phyloP scores from a whole-genome alignment of 1,140 invertebrate species.

The Luehdorfia chinensis region DNA sequence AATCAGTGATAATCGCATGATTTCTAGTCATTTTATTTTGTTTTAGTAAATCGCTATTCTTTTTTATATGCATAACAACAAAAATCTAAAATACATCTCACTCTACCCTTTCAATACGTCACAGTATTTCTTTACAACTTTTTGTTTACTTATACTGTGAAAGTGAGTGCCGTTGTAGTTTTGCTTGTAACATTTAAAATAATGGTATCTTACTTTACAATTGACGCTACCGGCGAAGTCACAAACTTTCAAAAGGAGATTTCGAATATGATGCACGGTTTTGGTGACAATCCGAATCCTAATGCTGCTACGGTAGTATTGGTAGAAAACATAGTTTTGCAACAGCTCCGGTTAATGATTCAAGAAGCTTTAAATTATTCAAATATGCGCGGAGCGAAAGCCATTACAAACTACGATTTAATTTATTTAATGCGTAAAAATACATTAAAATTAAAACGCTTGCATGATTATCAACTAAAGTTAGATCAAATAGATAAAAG shows the following conservation, averaged over 20 bases:
- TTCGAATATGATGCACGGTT: conserved; percentile 84
- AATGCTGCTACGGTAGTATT: conserved; percentile 81
- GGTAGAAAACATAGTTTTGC: conserved; percentile 82
- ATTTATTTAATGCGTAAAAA: conserved; percentile 83
- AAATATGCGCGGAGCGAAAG: conserved; percentile 66
- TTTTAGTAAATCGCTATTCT: too few relatives aligned
- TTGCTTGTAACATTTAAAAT: too few relatives aligned
- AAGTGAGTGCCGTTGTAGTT: too few relatives aligned
- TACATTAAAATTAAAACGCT: conserved; percentile 54
- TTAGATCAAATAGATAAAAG: conserved; percentile 59
- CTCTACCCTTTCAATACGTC: too few relatives aligned
- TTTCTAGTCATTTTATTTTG: too few relatives aligned
- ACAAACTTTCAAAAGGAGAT: conserved; percentile 79
- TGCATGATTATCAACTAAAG: conserved; percentile 60
- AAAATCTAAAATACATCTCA: too few relatives aligned
- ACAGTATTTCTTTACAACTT: too few relatives aligned
- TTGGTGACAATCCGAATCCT: conserved; percentile 83
- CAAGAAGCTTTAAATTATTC: conserved; percentile 78
- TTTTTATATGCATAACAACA: too few relatives aligned
- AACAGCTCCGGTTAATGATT: conserved; percentile 79
- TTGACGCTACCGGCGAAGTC: conserved; percentile 46
- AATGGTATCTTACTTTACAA: conserved; percentile 61
- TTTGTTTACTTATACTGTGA: too few relatives aligned
- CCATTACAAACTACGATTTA: conserved; percentile 77
- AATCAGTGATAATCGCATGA: too few relatives aligned